Base-by-base conservation (phyloP, 2,888 invertebrate genomes). In the Callimorpha dominula region DNA sequence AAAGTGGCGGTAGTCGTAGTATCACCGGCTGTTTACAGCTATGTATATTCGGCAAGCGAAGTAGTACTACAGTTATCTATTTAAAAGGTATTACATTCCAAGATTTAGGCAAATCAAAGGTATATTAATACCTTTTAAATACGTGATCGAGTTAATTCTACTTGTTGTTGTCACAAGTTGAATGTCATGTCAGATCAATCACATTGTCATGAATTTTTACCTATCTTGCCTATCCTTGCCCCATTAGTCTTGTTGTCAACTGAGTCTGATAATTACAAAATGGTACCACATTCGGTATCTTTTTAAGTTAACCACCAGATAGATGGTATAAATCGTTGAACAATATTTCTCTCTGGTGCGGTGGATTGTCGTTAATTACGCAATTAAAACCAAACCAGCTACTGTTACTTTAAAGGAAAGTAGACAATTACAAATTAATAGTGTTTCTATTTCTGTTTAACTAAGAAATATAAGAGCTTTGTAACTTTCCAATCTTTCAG, bases 241-340 rank as follows among this genome's bases (percentile, higher is more conserved):
- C 40, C 46, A 68, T 68, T 60, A 17, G 43, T 68, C 68, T 68
- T 49, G 68, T 17, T 62, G 68, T 68, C 60, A 49, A 17, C 12
- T 15, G 60, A 31, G 31, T 31, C 49, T 62, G 49, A 62, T 68
- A 12, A 31, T 68, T 49, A 60, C 46, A 62, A 68, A 31, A 31
- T 20, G 12, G 4, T 40, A 20, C 20, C 31, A 60, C 14, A n/a
- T 62, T 62, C 15, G 14, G 43, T 57, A 43, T 17, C 14, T 65
- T 49, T 52, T 52, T 40, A 20, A 50, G 3, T 63, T 42, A 17
- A 42, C 62, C 62, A 63, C 40, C 42, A 42, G 62, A 63, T 42
- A 63, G 31, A 42, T 63, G 15, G 3, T 40, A 31, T 54, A 54
- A n/a, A 54, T 62, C 40, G 14, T 40, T 15, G 20, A 15, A 62